Evolutionary conservation across 2,797 vertebrate species (phyloP), one percentile per base, ranked within the genome.

Genomic region (Botia kubotai): DNA sequence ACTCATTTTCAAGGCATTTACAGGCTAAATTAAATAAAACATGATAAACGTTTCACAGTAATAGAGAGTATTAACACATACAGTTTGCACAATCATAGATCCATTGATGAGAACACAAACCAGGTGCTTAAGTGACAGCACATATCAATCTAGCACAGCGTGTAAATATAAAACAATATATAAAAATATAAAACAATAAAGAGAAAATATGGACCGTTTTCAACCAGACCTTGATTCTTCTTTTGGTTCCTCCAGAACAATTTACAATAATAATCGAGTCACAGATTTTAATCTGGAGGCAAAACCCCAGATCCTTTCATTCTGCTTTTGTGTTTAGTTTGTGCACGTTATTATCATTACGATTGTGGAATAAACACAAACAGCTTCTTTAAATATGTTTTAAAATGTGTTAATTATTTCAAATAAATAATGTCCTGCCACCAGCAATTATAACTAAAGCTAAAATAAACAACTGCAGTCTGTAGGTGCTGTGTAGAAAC

Each of bases 31-130:
- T 46, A 36, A 82, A 26, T 36, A 8, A 83, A 80, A 50, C 65
- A 26, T 46, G 63, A 46, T 75, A 77, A 79, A 79, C 81, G 73
- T 29, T 79, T 65, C 74, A 80, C n/a, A 13, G 69, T 85, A 77
- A 14, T 78, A 10, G 60, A 50, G 58, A 14, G 29, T 72, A 50
- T 53, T 79, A 78, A 72, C 55, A 73, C 82, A 71, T 33, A 0
- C 67, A 39, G 36, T 39, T 39, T 39, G 68, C 19, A 60, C 65
- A 83, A 77, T 78, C 65, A 39, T 6, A 50, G 46, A 53, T 23
- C 4, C 5, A 2, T 10, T n/a, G 12, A 3, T 13, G 60, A 21
- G 72, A 76, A 77, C 53, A 78, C 83, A 81, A 36, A 57, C 57
- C 75, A 74, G 67, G 13, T 63, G 3, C 21, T 72, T 14, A 26